Evolutionary conservation across 1,140 invertebrate species (phyloP), one percentile per base, ranked within the genome.

Genomic region (Cephus cinctus): DNA sequence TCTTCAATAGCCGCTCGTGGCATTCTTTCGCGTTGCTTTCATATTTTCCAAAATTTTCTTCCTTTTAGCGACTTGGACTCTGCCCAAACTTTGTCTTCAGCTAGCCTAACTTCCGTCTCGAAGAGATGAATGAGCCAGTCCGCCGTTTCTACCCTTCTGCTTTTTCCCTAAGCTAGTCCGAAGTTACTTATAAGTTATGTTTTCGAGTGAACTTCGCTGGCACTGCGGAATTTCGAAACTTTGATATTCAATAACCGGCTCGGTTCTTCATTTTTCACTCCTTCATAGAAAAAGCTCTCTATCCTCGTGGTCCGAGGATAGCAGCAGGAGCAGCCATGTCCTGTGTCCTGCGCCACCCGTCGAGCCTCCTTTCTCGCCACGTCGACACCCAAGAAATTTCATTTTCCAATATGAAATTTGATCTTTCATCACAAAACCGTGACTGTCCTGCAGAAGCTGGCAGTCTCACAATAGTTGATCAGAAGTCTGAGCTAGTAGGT

Each of bases 131-230:
- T 63, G 61, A 67, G 65, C 56, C 40, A 44, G 46, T 52, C 39
- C 38, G 41, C 47, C 52, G 44, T 50, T 59, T 63, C 56, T 59
- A 52, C 50, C 50, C 52, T 56, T 59, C 46, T 47, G 59, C 59
- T 63, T 62, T 62, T 63, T 62, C 56, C 53, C 60, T 50, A 46
- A 51, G 40, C 43, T 47, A 36, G 42, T 36, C 52, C 50, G 57
- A 64, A 67, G 56, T 68, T 61, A 65, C 60, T 68, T 66, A 68
- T 67, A 68, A 68, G 57, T 65, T 63, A 65, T 65, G 60, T 65
- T 66, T 68, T 67, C 64, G 40, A 67, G 60, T 65, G 56, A 67
- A 68, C 52, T 67, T 67, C 53, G 55, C 63, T 61, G 58, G 62
- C 61, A 66, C 54, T 61, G 62, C 61, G 59, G 48, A 63, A 36